Percentiles rank a stretch among this genome's conserved stretches.
These are phyloP conservation scores for Jaculus jaculus DNA, from an alignment of 2,113 vertebrate species.

Conservation along the genomic window DNA sequence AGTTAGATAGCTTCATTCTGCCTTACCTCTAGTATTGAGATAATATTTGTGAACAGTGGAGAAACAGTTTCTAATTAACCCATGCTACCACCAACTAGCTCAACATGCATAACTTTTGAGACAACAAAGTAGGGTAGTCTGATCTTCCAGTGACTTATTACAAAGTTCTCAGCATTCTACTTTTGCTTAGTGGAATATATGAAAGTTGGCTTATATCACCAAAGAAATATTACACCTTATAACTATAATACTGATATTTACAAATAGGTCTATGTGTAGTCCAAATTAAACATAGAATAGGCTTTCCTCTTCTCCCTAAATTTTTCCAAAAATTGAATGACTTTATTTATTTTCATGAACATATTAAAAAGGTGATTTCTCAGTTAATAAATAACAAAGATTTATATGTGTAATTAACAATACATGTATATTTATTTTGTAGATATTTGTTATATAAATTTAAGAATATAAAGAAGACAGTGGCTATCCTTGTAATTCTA, in stretches of 20 bases:
- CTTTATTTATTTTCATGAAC: background rate
- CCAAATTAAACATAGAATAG: background rate
- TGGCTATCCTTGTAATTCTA: no score
- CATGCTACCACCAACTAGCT: background rate
- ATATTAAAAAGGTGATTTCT: background rate
- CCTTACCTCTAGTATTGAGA: background rate
- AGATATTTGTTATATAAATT: background rate
- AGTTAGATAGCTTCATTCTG: conserved; percentile 2
- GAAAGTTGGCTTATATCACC: background rate
- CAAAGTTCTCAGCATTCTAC: background rate
- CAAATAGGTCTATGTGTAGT: background rate
- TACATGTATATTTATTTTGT: background rate
- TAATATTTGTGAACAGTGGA: background rate
- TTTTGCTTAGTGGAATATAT: background rate
- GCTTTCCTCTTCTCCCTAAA: background rate
- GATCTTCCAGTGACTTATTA: background rate
- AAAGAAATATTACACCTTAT: background rate
- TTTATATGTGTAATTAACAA: background rate
- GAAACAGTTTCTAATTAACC: background rate
- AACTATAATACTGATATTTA: background rate
- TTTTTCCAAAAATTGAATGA: background rate
- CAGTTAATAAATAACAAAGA: conserved; percentile 1
- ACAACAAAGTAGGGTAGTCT: background rate
- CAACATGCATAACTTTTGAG: background rate
- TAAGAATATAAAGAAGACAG: background rate